phyloP scores from a whole-genome alignment of 2,888 invertebrate species.

The Lithosia quadra region DNA sequence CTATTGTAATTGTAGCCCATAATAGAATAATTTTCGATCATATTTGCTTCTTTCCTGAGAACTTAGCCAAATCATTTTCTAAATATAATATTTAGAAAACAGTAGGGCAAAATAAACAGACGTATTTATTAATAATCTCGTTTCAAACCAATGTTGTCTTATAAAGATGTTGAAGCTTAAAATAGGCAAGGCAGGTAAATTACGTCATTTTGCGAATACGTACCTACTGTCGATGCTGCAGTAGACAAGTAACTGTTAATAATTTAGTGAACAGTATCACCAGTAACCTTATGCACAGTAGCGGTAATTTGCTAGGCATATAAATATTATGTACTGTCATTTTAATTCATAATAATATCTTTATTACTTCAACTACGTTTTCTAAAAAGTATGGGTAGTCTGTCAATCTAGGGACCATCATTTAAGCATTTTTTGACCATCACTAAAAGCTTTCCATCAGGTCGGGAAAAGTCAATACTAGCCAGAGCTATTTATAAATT shows the following conservation, averaged over 20 bases:
- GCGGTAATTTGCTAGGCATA: neutral
- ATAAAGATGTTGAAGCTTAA: neutral
- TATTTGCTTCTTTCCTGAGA: neutral
- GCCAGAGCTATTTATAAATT: neutral
- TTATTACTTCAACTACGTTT: too few species aligned
- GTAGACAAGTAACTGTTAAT: slow-evolving; percentile 4
- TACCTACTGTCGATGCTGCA: neutral
- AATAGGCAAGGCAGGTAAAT: neutral
- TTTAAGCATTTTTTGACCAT: too few species aligned
- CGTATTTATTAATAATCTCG: neutral
- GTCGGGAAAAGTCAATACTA: too few species aligned
- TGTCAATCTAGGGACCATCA: neutral
- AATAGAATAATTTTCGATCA: neutral
- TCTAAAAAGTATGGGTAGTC: too few species aligned
- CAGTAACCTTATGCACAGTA: neutral
- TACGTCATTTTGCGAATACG: neutral
- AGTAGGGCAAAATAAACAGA: neutral
- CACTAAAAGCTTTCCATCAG: too few species aligned
- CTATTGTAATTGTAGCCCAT: neutral
- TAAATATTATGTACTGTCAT: neutral
- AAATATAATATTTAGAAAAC: neutral
- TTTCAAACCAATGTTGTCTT: neutral
- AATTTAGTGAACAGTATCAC: neutral
- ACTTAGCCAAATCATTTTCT: neutral
- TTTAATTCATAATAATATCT: neutral